Evolutionary conservation across 1,140 invertebrate genomes (phyloP).

Genomic region (Micrasema longulum): DNA sequence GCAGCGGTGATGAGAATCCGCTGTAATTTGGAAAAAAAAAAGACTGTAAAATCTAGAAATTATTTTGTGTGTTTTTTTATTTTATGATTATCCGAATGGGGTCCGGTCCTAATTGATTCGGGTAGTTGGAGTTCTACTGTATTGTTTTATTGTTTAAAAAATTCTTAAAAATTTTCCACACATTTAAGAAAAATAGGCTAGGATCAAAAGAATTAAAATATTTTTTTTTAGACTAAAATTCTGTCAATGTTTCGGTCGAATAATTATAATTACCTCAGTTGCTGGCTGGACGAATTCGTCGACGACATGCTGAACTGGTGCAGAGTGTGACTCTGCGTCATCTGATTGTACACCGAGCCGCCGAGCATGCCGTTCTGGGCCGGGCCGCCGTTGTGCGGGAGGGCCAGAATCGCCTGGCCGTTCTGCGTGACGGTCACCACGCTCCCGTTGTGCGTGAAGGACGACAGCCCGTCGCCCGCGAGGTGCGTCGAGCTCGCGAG

Average conservation of each 20-base stretch:
- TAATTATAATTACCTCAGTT: slow-evolving; percentile 23
- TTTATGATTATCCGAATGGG: too few relatives aligned
- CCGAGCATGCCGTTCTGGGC: slow-evolving; percentile 19
- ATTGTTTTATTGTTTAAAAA: too few relatives aligned
- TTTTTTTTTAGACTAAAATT: too few relatives aligned
- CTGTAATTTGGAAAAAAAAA: slow-evolving; percentile 35
- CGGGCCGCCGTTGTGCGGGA: neutral
- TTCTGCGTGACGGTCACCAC: slow-evolving; percentile 36
- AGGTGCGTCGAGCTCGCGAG: slow-evolving; percentile 24
- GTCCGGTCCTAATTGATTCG: too few relatives aligned
- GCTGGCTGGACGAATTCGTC: slow-evolving; percentile 29
- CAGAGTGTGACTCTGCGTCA: slow-evolving; percentile 52
- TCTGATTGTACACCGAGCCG: slow-evolving; percentile 37
- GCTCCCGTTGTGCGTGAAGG: neutral
- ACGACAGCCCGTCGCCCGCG: neutral
- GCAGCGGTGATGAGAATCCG: slow-evolving; percentile 48
- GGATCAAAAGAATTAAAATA: neutral
- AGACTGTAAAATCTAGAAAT: slow-evolving; percentile 4
- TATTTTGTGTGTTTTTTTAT: too few relatives aligned
- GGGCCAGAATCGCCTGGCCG: slow-evolving; percentile 25
- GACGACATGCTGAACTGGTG: slow-evolving; percentile 49
- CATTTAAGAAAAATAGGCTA: too few relatives aligned
- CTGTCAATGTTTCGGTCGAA: too few relatives aligned
- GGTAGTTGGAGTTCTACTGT: too few relatives aligned
- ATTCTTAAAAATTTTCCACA: too few relatives aligned